These are phyloP conservation scores for Ptychadena robeensis DNA, from an alignment of 2,797 vertebrate genomes.

Conservation along the genomic window DNA sequence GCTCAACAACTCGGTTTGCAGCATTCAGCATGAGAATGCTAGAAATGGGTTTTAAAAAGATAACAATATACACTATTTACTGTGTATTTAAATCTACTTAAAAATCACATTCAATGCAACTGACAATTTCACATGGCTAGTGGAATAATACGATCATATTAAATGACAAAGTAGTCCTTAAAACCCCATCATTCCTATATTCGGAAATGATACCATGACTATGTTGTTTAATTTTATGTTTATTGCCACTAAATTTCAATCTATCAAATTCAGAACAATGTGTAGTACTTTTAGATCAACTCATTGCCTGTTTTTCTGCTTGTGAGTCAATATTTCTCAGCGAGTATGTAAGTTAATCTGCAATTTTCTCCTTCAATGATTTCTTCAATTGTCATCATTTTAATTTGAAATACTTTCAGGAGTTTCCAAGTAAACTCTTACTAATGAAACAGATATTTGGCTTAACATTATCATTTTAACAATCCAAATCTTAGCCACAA, in stretches of 20 bases:
- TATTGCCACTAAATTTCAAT: conserved; percentile 3
- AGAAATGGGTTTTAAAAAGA: no score
- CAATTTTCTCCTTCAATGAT: conserved; percentile 46
- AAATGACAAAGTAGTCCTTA: background rate
- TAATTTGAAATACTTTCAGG: conserved; percentile 31
- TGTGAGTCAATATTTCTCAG: conserved; percentile 1
- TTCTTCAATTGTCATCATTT: conserved; percentile 36
- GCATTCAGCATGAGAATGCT: no score
- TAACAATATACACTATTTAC: background rate
- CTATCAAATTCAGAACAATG: background rate
- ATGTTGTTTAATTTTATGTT: background rate
- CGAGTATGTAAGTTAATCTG: conserved; percentile 30
- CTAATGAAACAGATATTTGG: conserved; percentile 2
- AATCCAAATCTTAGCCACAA: background rate
- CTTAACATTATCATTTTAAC: conserved; percentile 6
- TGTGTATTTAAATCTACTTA: background rate
- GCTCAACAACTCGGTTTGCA: no score
- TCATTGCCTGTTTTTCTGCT: background rate
- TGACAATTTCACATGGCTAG: background rate
- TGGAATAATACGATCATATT: background rate
- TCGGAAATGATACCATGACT: background rate
- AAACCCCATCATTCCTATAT: background rate
- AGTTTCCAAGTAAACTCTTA: background rate
- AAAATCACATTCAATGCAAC: background rate
- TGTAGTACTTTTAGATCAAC: background rate